Percentiles rank a stretch among this genome's conserved stretches.
Evolutionary conservation across 2,888 invertebrate genomes (phyloP).

Genomic region (Plagiodera versicolora): DNA sequence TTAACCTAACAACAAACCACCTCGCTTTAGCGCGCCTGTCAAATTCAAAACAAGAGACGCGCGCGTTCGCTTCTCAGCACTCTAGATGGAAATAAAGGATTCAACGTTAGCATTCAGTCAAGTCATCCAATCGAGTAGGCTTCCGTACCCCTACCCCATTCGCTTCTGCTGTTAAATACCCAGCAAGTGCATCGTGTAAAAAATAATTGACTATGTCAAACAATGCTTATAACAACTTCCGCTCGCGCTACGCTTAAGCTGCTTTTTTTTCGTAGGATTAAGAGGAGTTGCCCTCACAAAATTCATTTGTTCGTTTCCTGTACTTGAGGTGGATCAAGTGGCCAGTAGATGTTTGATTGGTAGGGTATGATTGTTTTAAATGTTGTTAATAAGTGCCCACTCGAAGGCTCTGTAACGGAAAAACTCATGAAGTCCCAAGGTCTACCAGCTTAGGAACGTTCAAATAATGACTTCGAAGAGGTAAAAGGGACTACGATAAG

Average conservation of each 20-base stretch:
- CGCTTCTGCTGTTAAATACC: constrained; percentile 35
- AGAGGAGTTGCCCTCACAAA: constrained; percentile 16
- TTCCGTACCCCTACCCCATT: constrained; percentile 35
- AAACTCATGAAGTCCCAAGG: not conserved
- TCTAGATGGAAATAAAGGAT: constrained; percentile 12
- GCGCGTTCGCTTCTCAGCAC: constrained; percentile 16
- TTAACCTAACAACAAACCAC: not conserved
- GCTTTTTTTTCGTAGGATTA: constrained; percentile 14
- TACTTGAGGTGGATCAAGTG: constrained; percentile 24
- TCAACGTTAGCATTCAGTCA: constrained; percentile 8
- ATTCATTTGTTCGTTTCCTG: constrained; percentile 26
- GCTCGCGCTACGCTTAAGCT: constrained; percentile 27
- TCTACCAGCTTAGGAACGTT: no score
- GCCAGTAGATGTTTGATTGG: constrained; percentile 14
- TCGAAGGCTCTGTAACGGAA: not conserved
- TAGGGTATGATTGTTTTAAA: constrained; percentile 22
- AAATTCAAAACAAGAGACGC: constrained; percentile 15
- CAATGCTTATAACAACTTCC: constrained; percentile 46
- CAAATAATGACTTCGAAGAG: no score
- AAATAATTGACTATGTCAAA: constrained; percentile 47
- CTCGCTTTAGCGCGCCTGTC: constrained; percentile 9
- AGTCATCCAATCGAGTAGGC: constrained; percentile 22
- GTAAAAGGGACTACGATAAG: no score
- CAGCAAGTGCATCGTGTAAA: constrained; percentile 46
- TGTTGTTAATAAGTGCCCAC: not conserved